These are phyloP conservation scores for Danaus chrysippus DNA, from an alignment of 2,888 invertebrate genomes.

Conservation along the genomic window DNA sequence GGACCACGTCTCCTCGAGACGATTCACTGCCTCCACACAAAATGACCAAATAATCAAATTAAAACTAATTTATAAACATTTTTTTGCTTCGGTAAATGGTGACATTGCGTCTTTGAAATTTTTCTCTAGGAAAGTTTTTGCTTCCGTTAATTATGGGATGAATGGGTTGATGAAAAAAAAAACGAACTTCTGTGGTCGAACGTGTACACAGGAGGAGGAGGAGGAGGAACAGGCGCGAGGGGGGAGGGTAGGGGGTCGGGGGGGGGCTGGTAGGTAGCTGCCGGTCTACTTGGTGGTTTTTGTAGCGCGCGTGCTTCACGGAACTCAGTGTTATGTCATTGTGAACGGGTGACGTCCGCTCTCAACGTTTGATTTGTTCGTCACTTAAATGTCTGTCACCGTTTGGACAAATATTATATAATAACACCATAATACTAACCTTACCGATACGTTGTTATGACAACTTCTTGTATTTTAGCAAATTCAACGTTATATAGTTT, in stretches of 20 bases:
- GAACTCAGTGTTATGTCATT: slow-evolving; percentile 35
- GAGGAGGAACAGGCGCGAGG: slow-evolving; percentile 38
- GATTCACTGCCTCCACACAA: slow-evolving; percentile 49
- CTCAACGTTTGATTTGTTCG: slow-evolving; percentile 22
- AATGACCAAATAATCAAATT: slow-evolving; percentile 68
- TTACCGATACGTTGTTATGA: background rate
- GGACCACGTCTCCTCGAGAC: slow-evolving; percentile 27
- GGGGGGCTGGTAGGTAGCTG: slow-evolving; percentile 16
- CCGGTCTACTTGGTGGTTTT: slow-evolving; percentile 40
- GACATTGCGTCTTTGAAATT: slow-evolving; percentile 71
- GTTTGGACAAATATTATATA: background rate
- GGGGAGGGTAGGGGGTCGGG: slow-evolving; percentile 11
- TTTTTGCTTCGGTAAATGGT: slow-evolving; percentile 49
- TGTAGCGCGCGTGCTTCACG: slow-evolving; percentile 66
- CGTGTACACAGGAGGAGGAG: slow-evolving; percentile 17
- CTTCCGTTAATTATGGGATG: slow-evolving; percentile 70
- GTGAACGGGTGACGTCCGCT: slow-evolving; percentile 27
- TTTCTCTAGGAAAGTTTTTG: slow-evolving; percentile 65
- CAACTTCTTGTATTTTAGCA: no score
- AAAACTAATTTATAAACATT: slow-evolving; percentile 56
- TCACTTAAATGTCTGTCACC: slow-evolving; percentile 47
- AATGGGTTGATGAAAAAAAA: slow-evolving; percentile 46
- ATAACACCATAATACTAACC: background rate
- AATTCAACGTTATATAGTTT: no score
- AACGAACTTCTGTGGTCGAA: background rate